Conservation (phyloP, 37 sponge, comb jelly and placozoan genomes). For the Spongilla lacustris region DNA sequence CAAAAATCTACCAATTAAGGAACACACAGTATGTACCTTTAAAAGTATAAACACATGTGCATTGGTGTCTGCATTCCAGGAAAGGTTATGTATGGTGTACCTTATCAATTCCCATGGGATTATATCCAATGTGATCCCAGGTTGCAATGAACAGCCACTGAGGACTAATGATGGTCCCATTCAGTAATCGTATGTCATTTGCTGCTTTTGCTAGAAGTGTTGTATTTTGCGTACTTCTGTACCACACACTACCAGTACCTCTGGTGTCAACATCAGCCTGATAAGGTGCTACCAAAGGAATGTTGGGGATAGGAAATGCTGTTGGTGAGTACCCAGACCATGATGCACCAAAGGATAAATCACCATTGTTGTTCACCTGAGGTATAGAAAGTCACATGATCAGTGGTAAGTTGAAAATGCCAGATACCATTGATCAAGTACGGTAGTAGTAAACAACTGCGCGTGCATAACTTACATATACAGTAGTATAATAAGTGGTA, state of each 20-base stretch:
- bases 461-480: too few species aligned
- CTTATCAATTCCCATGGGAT: background rate
- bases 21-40: too few species aligned
- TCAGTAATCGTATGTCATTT: background rate
- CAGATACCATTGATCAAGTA: too few species aligned
- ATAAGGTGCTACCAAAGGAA: background rate
- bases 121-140: background rate
- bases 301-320: background rate
- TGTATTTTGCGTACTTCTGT: background rate
- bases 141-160: background rate
- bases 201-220: background rate
- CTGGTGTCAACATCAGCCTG: background rate
- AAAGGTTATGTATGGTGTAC: too few species aligned
- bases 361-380: background rate
- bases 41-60: too few species aligned
- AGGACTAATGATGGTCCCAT: background rate
- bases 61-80: too few species aligned
- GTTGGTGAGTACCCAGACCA: background rate
- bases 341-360: background rate
- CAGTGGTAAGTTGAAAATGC: too few species aligned
- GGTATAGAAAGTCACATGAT: background rate
- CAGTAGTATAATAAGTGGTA: too few species aligned
- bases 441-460: too few species aligned
- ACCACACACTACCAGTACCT: background rate
- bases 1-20: too few species aligned